These are phyloP conservation scores for Caenorhabditis sinica DNA, from an alignment of 2,888 invertebrate genomes.

Conservation along the genomic window DNA sequence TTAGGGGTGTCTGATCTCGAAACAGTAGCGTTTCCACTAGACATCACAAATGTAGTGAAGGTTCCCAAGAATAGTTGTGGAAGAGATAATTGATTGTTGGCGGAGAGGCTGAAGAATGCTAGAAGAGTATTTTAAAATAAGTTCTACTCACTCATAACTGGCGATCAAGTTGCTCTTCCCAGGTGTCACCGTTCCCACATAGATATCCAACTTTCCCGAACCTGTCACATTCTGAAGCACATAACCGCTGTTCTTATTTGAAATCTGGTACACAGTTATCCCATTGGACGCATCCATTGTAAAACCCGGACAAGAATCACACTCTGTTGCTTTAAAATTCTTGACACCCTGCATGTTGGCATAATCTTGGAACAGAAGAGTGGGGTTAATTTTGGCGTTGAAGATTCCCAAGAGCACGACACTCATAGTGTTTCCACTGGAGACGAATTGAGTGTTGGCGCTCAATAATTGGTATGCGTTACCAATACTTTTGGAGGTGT, in stretches of 20 bases:
- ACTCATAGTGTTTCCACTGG: neutral
- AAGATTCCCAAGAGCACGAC: neutral
- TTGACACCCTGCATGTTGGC: neutral
- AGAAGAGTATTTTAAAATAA: no score
- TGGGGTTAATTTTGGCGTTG: neutral
- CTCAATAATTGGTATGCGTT: neutral
- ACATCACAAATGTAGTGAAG: neutral
- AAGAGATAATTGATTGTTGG: neutral
- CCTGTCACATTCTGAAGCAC: neutral
- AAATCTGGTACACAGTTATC: neutral
- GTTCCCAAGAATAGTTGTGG: neutral
- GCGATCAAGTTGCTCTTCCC: neutral
- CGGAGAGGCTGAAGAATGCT: neutral
- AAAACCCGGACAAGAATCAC: neutral
- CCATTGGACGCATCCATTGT: neutral
- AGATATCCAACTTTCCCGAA: neutral
- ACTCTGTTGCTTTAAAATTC: neutral
- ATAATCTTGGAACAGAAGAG: neutral
- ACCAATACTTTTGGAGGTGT: neutral
- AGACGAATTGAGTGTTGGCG: neutral
- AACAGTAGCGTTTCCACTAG: neutral
- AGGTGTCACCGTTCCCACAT: neutral
- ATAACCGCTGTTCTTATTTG: neutral
- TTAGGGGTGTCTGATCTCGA: no score
- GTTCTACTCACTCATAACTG: conserved; percentile 14